phyloP scores from a whole-genome alignment of 1,140 invertebrate genomes.

The Plectrocnemia conspersa region DNA sequence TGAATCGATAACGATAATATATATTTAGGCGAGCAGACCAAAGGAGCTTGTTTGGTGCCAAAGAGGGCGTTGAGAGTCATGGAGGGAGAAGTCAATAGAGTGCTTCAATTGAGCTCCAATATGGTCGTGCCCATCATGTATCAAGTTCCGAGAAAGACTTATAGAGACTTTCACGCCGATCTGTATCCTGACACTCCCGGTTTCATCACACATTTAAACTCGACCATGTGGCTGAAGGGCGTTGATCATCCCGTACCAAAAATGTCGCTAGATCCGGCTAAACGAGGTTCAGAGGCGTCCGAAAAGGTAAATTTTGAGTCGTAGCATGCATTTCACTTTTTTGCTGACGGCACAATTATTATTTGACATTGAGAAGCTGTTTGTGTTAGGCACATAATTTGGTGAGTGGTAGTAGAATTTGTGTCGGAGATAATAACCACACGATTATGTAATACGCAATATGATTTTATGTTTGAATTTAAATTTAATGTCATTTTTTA shows the following conservation, averaged over 20 bases:
- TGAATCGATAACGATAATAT: not conserved
- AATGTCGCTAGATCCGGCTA: conserved; percentile 74
- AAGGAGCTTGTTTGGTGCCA: conserved; percentile 85
- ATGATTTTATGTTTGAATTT: no score
- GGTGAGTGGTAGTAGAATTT: no score
- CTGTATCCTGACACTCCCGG: conserved; percentile 85
- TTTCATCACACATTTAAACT: conserved; percentile 67
- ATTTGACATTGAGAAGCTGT: no score
- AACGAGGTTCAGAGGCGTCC: conserved; percentile 50
- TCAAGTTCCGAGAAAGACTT: conserved; percentile 92
- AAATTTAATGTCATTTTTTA: no score
- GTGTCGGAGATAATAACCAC: no score
- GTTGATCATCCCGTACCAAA: conserved; percentile 66
- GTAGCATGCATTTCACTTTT: no score
- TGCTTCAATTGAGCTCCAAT: conserved; percentile 78
- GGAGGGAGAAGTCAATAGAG: conserved; percentile 89
- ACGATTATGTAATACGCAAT: no score
- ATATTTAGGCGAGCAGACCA: conserved; percentile 74
- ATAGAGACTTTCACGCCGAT: conserved; percentile 88
- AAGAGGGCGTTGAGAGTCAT: conserved; percentile 90
- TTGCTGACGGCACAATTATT: no score
- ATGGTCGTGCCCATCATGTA: conserved; percentile 89
- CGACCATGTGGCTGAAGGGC: conserved; percentile 73
- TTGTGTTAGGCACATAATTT: no score
- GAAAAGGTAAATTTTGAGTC: conserved; percentile 38